Evolutionary conservation across 2,113 vertebrate species (phyloP).

Genomic region (Ceyx cyanopectus): DNA sequence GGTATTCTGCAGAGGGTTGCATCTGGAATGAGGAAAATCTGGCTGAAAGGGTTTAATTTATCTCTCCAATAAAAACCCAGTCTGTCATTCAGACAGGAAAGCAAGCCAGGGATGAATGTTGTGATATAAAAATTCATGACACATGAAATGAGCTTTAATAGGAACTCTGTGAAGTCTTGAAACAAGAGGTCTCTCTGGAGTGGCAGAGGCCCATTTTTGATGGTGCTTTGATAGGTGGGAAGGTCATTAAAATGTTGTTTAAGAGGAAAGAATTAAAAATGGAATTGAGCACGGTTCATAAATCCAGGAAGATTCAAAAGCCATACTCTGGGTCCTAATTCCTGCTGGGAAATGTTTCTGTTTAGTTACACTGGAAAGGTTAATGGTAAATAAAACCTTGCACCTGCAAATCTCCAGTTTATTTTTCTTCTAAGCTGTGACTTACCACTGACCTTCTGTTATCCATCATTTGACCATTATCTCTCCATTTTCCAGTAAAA

Average conservation of each 20-base stretch:
- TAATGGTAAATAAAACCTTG: not conserved
- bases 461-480: not conserved
- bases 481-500: not conserved
- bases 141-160: constrained; percentile 59
- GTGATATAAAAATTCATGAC: constrained; percentile 68
- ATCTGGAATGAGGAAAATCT: not conserved
- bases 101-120: constrained; percentile 37
- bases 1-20: not conserved
- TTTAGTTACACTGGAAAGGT: not conserved
- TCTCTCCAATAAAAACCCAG: constrained; percentile 19
- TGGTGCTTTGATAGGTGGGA: not conserved
- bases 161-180: constrained; percentile 14
- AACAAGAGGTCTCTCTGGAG: not conserved
- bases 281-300: not conserved
- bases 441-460: not conserved
- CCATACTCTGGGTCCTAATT: not conserved
- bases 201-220: constrained; percentile 9
- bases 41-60: constrained; percentile 1
- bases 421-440: not conserved
- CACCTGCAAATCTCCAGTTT: not conserved
- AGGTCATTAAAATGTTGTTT: not conserved
- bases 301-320: not conserved
- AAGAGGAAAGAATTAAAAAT: constrained; percentile 25
- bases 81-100: constrained; percentile 9
- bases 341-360: constrained; percentile 10